Conservation (phyloP, 2,888 invertebrate species). For the Lasioglossum malachurum region DNA sequence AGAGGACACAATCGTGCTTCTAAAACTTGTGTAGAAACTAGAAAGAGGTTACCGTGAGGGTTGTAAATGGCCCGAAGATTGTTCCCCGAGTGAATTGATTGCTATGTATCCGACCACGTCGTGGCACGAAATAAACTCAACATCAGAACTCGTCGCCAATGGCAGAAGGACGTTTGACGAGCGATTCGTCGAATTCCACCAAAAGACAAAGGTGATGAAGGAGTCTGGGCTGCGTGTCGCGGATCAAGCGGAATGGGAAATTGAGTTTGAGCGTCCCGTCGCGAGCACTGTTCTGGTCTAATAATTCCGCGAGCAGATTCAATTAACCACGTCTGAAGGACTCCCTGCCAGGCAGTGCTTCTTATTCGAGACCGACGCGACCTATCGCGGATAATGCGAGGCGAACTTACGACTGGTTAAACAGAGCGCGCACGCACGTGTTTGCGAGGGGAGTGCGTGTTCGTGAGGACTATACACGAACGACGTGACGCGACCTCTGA, state of each 20-base stretch:
- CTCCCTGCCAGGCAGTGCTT: not conserved
- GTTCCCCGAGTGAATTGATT: not conserved
- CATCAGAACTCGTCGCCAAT: not conserved
- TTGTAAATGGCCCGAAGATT: not conserved
- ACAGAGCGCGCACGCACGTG: not conserved
- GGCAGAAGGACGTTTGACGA: slow-evolving; percentile 13
- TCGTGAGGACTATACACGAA: not conserved
- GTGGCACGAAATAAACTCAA: slow-evolving; percentile 6
- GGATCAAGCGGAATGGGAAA: slow-evolving; percentile 41
- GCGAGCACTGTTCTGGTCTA: slow-evolving; percentile 22
- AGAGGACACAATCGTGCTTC: not conserved
- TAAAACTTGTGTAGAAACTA: not conserved
- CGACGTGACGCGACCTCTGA: not conserved
- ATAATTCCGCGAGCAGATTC: slow-evolving; percentile 23
- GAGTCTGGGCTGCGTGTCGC: slow-evolving; percentile 18
- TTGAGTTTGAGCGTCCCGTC: slow-evolving; percentile 31
- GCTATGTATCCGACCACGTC: slow-evolving; percentile 13
- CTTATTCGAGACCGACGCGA: slow-evolving; percentile 36
- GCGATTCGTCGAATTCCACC: slow-evolving; percentile 24
- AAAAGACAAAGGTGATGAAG: slow-evolving; percentile 10
- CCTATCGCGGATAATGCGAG: not conserved
- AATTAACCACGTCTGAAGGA: slow-evolving; percentile 17
- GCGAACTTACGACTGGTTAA: not conserved
- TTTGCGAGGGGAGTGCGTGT: not conserved
- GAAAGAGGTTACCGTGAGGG: not conserved